Evolutionary conservation across 1,140 invertebrate species (phyloP), one percentile per base, ranked within the genome.

Genomic region (Ganaspis sp.): DNA sequence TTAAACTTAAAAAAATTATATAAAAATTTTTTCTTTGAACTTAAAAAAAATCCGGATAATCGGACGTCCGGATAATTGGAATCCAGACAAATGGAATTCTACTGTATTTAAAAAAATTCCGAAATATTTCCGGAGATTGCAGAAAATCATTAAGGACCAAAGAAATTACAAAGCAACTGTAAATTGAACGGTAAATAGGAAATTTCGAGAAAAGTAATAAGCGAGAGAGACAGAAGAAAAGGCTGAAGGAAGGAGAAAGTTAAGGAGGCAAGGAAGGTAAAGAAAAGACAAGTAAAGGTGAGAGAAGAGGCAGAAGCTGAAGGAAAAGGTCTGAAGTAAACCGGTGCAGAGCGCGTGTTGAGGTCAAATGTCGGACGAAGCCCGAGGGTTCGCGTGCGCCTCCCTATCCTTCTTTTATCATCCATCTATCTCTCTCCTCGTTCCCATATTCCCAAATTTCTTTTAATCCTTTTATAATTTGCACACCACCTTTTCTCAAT

Each of bases 301-400:
- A 76, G 74, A 75, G 54, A 81, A 53, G 72, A 72, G 73, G 73
- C 73, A 77, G 26, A 73, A 80, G 75, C 23, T 64, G 34, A 71
- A 53, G 29, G 49, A 72, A 45, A 40, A 53, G 73, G 42, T 29
- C 19, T 69, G 73, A 54, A 76, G 76, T 70, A 73, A 80, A 83
- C 76, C 79, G 83, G 77, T 84, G 78, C 79, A 78, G 83, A 82
- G 87, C 83, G 87, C 86, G 86, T 87, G 89, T 86, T 88, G 78
- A 82, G 88, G 90, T 91, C 88, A 90, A 89, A 89, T 88, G 90
- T 90, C 90, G 87, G 87, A 86, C 85, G 85, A 82, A 87, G 88
- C 88, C 85, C 86, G 85, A 86, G 85, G 87, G 88, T 84, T 90
- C 89, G 89, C 89, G 88, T 90, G 89, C 88, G 82, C 84, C 86